phyloP scores from a whole-genome alignment of 2,797 vertebrate species.

The Urophycis tenuis region DNA sequence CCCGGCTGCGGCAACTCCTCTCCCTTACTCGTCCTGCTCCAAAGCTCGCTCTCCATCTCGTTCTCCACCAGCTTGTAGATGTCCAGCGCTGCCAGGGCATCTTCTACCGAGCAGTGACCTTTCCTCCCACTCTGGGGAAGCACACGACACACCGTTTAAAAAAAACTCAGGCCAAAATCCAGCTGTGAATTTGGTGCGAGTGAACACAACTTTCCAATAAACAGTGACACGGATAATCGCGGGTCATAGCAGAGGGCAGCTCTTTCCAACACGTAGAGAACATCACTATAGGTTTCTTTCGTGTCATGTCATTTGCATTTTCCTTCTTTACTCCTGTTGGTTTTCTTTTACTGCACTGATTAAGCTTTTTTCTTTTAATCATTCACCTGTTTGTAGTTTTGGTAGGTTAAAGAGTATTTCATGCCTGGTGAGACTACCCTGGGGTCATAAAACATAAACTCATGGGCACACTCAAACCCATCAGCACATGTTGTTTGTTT shows the following conservation, averaged over 20 bases:
- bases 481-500: neutral
- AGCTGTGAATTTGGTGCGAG: neutral
- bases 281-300: neutral
- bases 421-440: neutral
- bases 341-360: neutral
- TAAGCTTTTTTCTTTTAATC: too few relatives aligned
- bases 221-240: neutral
- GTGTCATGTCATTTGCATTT: neutral
- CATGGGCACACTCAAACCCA: neutral
- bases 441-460: neutral
- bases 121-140: conserved; percentile 63
- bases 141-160: neutral
- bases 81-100: conserved; percentile 81
- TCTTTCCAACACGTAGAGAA: neutral
- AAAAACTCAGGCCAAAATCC: neutral
- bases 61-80: conserved; percentile 89
- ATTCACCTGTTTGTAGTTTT: too few relatives aligned
- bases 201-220: neutral
- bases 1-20: conserved; percentile 8
- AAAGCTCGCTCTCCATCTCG: conserved; percentile 76
- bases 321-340: neutral
- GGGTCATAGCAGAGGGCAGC: neutral
- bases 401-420: neutral
- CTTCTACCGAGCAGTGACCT: conserved; percentile 90
- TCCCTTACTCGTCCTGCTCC: conserved; percentile 56